Evolutionary conservation across 2,113 vertebrate genomes (phyloP), one percentile per base, ranked within the genome.

Genomic region (Haemorhous mexicanus): DNA sequence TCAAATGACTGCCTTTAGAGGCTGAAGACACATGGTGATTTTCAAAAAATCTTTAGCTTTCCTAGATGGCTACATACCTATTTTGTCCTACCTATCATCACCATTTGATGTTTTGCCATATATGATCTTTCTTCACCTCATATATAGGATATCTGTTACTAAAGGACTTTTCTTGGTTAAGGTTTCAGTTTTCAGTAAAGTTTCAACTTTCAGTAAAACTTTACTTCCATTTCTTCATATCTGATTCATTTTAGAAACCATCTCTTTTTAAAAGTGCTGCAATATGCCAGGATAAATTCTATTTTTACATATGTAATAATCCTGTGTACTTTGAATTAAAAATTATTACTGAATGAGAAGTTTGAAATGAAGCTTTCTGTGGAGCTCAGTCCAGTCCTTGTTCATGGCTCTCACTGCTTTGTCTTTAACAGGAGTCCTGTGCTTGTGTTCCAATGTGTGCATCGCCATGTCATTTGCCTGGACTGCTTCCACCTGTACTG

Each of bases 401-500:
- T 21, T 92, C 18, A 53, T 46, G 1, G 10, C 59, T 90, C 79
- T 80, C 26, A 4, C 10, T 68, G 3, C 67, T 20, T 80, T 85
- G 63, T 61, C 46, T 58, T 55, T 35, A 18, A 69, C 94, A 99
- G 99, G 97, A 98, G 96, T 49, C 98, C 98, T 3, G 99, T 99
- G 67, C 97, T 99, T 91, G 98, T 99, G 74, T 98, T 99, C 95
- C 98, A 98, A 80, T 99, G 99, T 32, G 44, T 91, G 0, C 97
- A 98, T 75, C 99, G 98, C 81, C 99, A 99, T 14, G 99, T 99
- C 83, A 99, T 99, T 90, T 99, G 99, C 96, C 87, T 99, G 14
- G 98, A 99, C 93, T 99, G 99, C 81, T 99, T 99, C 98, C 98
- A 97, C 59, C 49, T 98, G 53, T 99, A 99, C 96, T 99, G 98